Evolutionary conservation across 2,797 vertebrate genomes (phyloP).

Genomic region (Carapus acus): DNA sequence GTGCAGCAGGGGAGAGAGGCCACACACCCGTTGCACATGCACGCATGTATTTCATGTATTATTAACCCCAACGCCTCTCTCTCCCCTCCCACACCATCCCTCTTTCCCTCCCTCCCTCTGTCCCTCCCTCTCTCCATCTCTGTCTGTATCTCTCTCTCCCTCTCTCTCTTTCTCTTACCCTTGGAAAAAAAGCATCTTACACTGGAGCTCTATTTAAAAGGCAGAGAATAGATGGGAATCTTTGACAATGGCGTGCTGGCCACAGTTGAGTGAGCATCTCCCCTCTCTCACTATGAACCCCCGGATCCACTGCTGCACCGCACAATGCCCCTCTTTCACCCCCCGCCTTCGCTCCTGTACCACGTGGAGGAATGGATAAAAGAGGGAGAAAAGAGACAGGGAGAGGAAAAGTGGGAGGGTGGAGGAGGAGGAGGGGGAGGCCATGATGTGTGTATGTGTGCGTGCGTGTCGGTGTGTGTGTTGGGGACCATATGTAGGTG

Average conservation of each 20-base stretch:
- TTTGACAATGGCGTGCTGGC: conserved; percentile 79
- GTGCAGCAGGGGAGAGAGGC: conserved; percentile 22
- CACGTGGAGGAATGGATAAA: conserved; percentile 78
- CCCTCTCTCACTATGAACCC: conserved; percentile 73
- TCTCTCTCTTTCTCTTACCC: neutral
- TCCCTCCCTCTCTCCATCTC: too few relatives aligned
- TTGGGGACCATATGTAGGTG: conserved; percentile 67
- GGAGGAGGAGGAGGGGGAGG: conserved; percentile 22
- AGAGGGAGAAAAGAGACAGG: conserved; percentile 44
- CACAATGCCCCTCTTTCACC: conserved; percentile 79
- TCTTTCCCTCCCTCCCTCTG: conserved; percentile 1
- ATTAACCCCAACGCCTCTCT: conserved; percentile 44
- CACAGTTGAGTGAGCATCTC: conserved; percentile 83
- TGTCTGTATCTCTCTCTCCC: too few relatives aligned
- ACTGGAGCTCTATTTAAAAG: conserved; percentile 80
- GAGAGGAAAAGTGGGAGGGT: conserved; percentile 31
- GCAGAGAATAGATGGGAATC: conserved; percentile 78
- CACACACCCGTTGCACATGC: conserved; percentile 52
- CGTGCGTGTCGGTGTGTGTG: too few relatives aligned
- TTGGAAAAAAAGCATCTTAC: conserved; percentile 61
- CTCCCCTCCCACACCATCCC: neutral
- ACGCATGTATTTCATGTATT: conserved; percentile 64
- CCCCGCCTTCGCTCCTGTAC: conserved; percentile 75
- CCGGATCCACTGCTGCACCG: conserved; percentile 72
- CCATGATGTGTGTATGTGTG: too few relatives aligned